Conservation (phyloP, 1,140 invertebrate species). For the Marisa cornuarietis region DNA sequence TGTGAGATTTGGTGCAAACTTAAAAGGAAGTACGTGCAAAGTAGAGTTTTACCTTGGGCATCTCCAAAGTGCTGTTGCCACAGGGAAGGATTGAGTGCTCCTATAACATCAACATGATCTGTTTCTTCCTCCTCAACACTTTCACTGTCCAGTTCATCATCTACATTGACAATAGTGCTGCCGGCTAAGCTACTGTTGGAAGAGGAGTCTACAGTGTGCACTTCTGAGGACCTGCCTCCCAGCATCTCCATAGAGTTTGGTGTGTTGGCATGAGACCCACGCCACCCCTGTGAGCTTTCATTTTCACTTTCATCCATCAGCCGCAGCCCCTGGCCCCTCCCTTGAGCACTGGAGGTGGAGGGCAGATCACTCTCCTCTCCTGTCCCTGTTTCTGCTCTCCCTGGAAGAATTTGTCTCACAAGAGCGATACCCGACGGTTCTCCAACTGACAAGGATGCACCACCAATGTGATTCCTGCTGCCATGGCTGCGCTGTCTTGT, state of each 20-base stretch:
- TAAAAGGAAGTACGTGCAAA: too few relatives aligned
- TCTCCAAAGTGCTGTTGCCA: slow-evolving; percentile 12
- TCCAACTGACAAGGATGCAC: not conserved
- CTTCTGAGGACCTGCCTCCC: slow-evolving; percentile 6
- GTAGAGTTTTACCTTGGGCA: not conserved
- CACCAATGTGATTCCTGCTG: not conserved
- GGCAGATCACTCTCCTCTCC: not conserved
- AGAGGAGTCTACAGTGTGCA: slow-evolving; percentile 18
- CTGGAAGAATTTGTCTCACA: too few relatives aligned
- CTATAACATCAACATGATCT: not conserved
- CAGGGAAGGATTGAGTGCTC: not conserved
- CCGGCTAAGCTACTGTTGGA: slow-evolving; percentile 4
- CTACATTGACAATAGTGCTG: not conserved
- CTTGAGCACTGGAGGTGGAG: slow-evolving; percentile 9
- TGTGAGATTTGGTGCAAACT: too few relatives aligned
- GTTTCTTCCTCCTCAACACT: not conserved
- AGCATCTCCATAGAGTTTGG: slow-evolving; percentile 20
- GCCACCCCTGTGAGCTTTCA: slow-evolving; percentile 6
- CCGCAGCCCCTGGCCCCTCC: not conserved
- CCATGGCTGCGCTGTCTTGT: not conserved
- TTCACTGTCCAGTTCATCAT: not conserved
- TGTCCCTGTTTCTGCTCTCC: too few relatives aligned
- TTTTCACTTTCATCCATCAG: slow-evolving; percentile 13
- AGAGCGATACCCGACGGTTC: too few relatives aligned
- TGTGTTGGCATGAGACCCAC: slow-evolving; percentile 14